A percentile compares a stretch with the other conserved stretches of the same genome.
These are phyloP conservation scores for Branchipolynoe longqiensis DNA, from an alignment of 2,888 invertebrate species.

Conservation along the genomic window DNA sequence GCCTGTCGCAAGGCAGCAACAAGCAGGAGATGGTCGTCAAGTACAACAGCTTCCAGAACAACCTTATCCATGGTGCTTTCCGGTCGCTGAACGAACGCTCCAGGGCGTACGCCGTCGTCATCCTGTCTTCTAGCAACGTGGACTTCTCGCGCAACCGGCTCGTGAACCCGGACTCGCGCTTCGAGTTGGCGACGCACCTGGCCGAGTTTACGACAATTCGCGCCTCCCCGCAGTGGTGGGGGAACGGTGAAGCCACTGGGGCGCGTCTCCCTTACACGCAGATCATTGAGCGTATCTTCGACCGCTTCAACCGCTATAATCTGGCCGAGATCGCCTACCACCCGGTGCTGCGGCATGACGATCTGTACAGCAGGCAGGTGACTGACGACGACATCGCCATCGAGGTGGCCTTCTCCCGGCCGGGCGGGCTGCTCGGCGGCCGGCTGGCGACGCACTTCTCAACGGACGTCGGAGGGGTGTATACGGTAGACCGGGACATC, in stretches of 20 bases:
- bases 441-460: constrained; percentile 68
- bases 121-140: constrained; percentile 94
- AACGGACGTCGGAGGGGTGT: constrained; percentile 81
- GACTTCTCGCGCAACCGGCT: constrained; percentile 94
- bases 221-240: constrained; percentile 96
- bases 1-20: constrained; percentile 92
- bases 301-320: constrained; percentile 86
- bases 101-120: constrained; percentile 94
- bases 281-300: constrained; percentile 78
- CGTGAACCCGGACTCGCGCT: constrained; percentile 93
- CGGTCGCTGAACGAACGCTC: constrained; percentile 89
- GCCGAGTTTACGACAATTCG: constrained; percentile 89
- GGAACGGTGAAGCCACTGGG: constrained; percentile 82
- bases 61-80: constrained; percentile 93
- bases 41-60: constrained; percentile 92
- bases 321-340: constrained; percentile 94
- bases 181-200: constrained; percentile 97
- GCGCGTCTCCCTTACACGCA: constrained; percentile 66
- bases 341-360: constrained; percentile 93
- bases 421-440: constrained; percentile 77
- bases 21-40: constrained; percentile 91
- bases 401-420: constrained; percentile 84
- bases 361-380: constrained; percentile 92
- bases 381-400: constrained; percentile 90
- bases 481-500: constrained; percentile 95